phyloP scores from a whole-genome alignment of 2,113 vertebrate species.

The Gila orcuttii region DNA sequence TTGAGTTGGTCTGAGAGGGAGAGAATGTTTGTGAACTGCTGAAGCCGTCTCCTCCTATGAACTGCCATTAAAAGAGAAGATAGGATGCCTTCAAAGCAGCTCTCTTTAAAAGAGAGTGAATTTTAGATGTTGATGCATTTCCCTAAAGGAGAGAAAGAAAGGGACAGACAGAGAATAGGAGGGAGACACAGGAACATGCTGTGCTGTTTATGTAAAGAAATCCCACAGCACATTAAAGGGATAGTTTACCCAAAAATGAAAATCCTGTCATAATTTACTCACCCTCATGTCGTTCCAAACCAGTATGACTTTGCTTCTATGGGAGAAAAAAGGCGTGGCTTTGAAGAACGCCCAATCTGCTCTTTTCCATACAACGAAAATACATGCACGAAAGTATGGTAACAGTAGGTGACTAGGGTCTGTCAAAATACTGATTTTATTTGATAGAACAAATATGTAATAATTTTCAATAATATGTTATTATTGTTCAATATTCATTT shows the following conservation, averaged over 20 bases:
- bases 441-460: no score
- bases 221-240: constrained; percentile 7
- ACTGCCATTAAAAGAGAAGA: constrained; percentile 48
- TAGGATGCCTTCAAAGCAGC: constrained; percentile 53
- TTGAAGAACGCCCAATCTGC: background rate
- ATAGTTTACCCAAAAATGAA: background rate
- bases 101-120: constrained; percentile 55
- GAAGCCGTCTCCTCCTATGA: constrained; percentile 48
- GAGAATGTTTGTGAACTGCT: constrained; percentile 49
- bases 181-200: constrained; percentile 15
- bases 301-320: background rate
- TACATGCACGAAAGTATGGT: background rate
- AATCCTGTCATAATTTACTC: constrained; percentile 13
- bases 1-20: constrained; percentile 37
- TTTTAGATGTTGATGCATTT: constrained; percentile 61
- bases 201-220: constrained; percentile 47
- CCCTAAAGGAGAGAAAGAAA: constrained; percentile 48
- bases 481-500: no score
- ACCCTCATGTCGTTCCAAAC: constrained; percentile 1
- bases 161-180: background rate
- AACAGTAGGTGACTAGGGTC: background rate
- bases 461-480: no score
- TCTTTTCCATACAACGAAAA: background rate
- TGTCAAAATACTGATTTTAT: background rate
- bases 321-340: background rate